Conservation (phyloP, 2,113 vertebrate genomes). For the Nasalis larvatus region DNA sequence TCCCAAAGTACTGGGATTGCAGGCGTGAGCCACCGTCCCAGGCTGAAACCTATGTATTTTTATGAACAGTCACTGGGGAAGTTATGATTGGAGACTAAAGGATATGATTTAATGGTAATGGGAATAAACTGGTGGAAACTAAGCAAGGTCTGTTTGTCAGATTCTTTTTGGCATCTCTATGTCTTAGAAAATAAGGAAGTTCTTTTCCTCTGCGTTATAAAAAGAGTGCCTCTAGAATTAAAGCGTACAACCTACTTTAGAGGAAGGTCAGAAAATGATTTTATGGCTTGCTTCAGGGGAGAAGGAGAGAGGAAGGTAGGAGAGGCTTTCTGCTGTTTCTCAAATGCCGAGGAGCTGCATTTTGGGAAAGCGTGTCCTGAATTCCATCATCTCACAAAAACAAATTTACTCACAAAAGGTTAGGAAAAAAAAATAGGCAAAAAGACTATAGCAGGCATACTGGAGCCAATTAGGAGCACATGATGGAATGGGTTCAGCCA, state of each 20-base stretch:
- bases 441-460: not conserved
- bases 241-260: not conserved
- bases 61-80: not conserved
- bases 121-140: not conserved
- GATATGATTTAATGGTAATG: not conserved
- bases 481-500: not conserved
- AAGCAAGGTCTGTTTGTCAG: not conserved
- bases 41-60: not conserved
- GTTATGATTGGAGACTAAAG: not conserved
- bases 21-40: rapidly evolving
- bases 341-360: not conserved
- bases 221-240: not conserved
- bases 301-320: not conserved
- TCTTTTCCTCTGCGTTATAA: not conserved
- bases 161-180: not conserved
- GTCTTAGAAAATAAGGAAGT: not conserved
- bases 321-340: not conserved
- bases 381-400: not conserved
- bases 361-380: not conserved
- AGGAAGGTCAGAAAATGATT: not conserved
- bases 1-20: no score
- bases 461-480: not conserved
- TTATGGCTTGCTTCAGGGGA: not conserved
- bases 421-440: not conserved
- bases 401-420: not conserved